Percentiles rank a stretch among this genome's conserved stretches.
Conservation (phyloP, 2,888 invertebrate species). For the Hecatera dysodea region DNA sequence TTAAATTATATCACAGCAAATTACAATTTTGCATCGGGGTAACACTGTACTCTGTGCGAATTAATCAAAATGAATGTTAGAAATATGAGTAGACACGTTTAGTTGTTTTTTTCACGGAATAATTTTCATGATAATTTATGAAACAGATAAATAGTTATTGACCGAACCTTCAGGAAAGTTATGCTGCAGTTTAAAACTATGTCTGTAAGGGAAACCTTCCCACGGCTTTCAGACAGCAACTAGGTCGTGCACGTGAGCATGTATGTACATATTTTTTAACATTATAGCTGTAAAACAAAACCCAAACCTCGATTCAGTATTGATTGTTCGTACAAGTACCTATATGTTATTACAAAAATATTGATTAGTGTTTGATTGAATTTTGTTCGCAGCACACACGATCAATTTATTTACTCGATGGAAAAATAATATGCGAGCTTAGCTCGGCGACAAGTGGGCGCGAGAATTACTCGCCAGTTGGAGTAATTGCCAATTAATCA, state of each 20-base stretch:
- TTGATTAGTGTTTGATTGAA: slow-evolving; percentile 53
- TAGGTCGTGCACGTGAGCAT: not conserved
- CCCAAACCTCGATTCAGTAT: slow-evolving; percentile 16
- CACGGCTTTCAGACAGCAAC: not conserved
- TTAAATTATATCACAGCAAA: slow-evolving; percentile 90
- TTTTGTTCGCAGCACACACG: slow-evolving; percentile 59
- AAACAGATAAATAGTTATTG: not conserved
- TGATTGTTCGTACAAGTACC: slow-evolving; percentile 13
- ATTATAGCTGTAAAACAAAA: slow-evolving; percentile 14
- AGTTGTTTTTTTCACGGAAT: not conserved
- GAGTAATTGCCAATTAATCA: slow-evolving; percentile 90
- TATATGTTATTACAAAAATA: slow-evolving; percentile 53
- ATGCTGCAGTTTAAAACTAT: not conserved
- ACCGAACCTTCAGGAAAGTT: not conserved
- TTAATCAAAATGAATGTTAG: slow-evolving; percentile 48
- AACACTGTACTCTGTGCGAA: slow-evolving; percentile 69
- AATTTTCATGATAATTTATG: not conserved
- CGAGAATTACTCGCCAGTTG: slow-evolving; percentile 85
- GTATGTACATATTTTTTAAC: not conserved
- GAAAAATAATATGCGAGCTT: slow-evolving; percentile 80
- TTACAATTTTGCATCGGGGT: slow-evolving; percentile 87
- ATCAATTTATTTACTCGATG: slow-evolving; percentile 77
- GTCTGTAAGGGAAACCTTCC: not conserved
- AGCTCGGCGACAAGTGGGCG: slow-evolving; percentile 85
- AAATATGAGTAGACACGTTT: slow-evolving; percentile 19